Percentiles rank a stretch among this genome's conserved stretches.
These are phyloP conservation scores for Drosophila novamexicana DNA, from an alignment of 1,140 invertebrate species.

Conservation along the genomic window DNA sequence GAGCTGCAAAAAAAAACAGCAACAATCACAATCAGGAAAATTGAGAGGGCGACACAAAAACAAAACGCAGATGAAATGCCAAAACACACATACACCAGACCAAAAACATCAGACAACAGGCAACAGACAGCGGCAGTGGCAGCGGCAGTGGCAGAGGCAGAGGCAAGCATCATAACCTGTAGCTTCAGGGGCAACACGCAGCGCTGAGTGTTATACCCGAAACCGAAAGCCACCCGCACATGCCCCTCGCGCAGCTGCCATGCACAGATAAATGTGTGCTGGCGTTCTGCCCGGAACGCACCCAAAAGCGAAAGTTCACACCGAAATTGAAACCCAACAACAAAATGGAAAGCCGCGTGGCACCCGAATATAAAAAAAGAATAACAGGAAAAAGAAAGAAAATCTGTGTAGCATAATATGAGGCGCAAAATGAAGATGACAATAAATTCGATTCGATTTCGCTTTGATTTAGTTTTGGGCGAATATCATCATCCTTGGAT, in stretches of 20 bases:
- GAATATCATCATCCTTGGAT: conserved; percentile 79
- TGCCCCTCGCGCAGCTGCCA: background rate
- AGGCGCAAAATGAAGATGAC: conserved; percentile 81
- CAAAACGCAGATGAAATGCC: conserved; percentile 63
- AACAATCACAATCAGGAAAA: conserved; percentile 65
- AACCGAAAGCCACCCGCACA: background rate
- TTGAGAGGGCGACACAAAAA: conserved; percentile 60
- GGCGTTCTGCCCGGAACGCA: conserved; percentile 33
- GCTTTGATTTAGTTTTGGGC: conserved; percentile 81
- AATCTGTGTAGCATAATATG: conserved; percentile 76
- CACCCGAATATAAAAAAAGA: background rate
- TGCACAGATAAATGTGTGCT: conserved; percentile 28
- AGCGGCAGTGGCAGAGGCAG: conserved; percentile 16
- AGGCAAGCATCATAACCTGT: conserved; percentile 75
- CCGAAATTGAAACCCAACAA: conserved; percentile 78
- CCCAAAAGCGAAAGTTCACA: conserved; percentile 72
- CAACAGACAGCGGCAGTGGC: conserved; percentile 13
- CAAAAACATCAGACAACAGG: conserved; percentile 9
- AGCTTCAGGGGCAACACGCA: conserved; percentile 63
- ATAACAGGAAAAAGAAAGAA: conserved; percentile 6
- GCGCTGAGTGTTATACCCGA: conserved; percentile 35
- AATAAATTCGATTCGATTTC: conserved; percentile 83
- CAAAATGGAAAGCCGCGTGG: conserved; percentile 29
- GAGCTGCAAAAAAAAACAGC: conserved; percentile 11
- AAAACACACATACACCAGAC: conserved; percentile 39